A percentile compares a stretch with the other conserved stretches of the same genome.
Evolutionary conservation across 2,888 invertebrate species (phyloP).

Genomic region (Formica aserva): DNA sequence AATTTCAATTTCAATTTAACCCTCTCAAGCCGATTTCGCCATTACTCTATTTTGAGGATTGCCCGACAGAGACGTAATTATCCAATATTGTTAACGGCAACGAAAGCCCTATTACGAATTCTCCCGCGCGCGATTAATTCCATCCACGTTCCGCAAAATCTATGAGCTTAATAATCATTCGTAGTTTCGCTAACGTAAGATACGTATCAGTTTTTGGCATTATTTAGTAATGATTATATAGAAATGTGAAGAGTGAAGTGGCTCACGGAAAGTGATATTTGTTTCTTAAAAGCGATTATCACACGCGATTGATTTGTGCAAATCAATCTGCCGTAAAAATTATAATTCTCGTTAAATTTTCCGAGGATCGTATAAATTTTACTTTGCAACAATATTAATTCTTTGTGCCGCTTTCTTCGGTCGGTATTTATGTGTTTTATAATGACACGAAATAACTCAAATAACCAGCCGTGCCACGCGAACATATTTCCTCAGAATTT

Average conservation of each 20-base stretch:
- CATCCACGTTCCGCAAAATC: constrained; percentile 35
- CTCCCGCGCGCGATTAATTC: constrained; percentile 53
- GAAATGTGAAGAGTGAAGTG: not conserved
- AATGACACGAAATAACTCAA: constrained; percentile 7
- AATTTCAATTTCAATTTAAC: constrained; percentile 78
- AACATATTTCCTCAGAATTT: constrained; percentile 51
- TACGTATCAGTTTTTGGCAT: not conserved
- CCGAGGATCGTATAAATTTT: not conserved
- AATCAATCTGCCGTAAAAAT: not conserved
- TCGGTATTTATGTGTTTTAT: constrained; percentile 31
- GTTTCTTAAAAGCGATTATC: not conserved
- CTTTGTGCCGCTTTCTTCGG: constrained; percentile 13
- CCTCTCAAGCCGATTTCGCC: constrained; percentile 75
- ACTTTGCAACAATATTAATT: constrained; percentile 18
- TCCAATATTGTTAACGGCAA: constrained; percentile 73
- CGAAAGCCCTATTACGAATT: constrained; percentile 69
- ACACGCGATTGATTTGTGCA: not conserved
- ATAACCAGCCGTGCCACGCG: constrained; percentile 27
- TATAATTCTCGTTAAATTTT: not conserved
- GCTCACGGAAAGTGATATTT: not conserved
- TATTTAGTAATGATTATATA: constrained; percentile 6
- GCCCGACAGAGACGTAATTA: constrained; percentile 70
- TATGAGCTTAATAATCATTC: constrained; percentile 34
- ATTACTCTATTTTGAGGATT: constrained; percentile 75
- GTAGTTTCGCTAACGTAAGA: not conserved